Evolutionary conservation across 2,888 invertebrate species (phyloP).

Genomic region (Meloe dianella): DNA sequence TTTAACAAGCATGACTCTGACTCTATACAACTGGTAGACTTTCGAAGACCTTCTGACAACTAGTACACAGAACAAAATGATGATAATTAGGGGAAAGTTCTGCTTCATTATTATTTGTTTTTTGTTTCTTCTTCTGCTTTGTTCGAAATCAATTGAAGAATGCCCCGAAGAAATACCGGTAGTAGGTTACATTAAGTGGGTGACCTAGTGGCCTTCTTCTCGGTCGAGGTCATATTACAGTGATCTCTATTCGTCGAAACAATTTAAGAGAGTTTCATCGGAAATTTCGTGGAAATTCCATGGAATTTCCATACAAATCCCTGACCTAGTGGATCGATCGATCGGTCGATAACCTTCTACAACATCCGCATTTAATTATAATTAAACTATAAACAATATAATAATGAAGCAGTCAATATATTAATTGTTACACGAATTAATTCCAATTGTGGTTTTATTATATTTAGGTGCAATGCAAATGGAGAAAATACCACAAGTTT

Average conservation of each 20-base stretch:
- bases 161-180: conserved; percentile 12
- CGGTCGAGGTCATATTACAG: conserved; percentile 39
- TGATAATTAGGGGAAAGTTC: neutral
- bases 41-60: neutral
- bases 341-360: conserved; percentile 35
- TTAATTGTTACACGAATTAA: too few species aligned
- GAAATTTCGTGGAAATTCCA: neutral
- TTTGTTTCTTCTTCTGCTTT: neutral
- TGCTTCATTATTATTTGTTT: neutral
- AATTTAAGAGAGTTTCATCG: neutral
- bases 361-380: conserved; percentile 22
- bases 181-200: conserved; percentile 50
- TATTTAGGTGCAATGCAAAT: conserved; percentile 53
- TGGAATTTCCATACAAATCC: too few species aligned
- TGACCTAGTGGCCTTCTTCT: conserved; percentile 59
- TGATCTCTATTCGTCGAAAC: too few species aligned
- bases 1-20: conserved; percentile 31
- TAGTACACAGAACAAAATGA: neutral
- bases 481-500: conserved; percentile 68
- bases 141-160: neutral
- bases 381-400: too few species aligned
- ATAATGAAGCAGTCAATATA: neutral
- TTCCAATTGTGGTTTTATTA: neutral
- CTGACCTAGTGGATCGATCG: conserved; percentile 27
- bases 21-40: neutral